Evolutionary conservation across 2,113 vertebrate species (phyloP).

Genomic region (Xiphophorus couchianus): DNA sequence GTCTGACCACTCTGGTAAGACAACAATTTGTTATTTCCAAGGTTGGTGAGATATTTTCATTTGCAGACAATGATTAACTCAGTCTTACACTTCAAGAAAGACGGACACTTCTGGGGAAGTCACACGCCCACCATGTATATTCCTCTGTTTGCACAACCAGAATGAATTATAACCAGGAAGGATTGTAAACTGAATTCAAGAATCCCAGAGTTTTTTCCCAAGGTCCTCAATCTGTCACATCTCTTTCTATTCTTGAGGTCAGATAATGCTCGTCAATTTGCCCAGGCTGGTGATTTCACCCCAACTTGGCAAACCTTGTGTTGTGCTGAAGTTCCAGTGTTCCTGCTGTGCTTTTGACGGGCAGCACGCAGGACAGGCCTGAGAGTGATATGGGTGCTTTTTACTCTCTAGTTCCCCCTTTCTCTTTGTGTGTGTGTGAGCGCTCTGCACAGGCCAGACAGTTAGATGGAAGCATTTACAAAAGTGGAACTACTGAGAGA

Average conservation of each 20-base stretch:
- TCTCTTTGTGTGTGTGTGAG: background rate
- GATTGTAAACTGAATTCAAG: background rate
- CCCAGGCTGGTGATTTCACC: background rate
- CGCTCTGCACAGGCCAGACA: too few relatives aligned
- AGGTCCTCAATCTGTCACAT: too few relatives aligned
- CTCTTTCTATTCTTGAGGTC: background rate
- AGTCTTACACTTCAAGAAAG: background rate
- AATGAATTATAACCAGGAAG: background rate
- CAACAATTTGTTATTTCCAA: background rate
- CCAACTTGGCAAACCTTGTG: background rate
- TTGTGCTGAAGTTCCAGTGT: conserved; percentile 43
- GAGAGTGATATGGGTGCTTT: conserved; percentile 39
- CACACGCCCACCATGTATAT: conserved; percentile 34
- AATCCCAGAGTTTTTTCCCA: conserved; percentile 3
- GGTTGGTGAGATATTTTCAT: background rate
- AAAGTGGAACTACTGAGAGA: conserved; percentile 40
- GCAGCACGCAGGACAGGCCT: conserved; percentile 38
- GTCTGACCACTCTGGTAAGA: too few relatives aligned
- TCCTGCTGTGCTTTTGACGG: conserved; percentile 58
- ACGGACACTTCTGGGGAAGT: background rate
- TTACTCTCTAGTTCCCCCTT: conserved; percentile 23
- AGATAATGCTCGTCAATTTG: background rate
- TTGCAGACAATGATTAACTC: background rate
- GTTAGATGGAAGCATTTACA: conserved; percentile 5
- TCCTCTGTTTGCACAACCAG: background rate